phyloP scores from a whole-genome alignment of 2,797 vertebrate species.

The Lindbergichthys nudifrons region DNA sequence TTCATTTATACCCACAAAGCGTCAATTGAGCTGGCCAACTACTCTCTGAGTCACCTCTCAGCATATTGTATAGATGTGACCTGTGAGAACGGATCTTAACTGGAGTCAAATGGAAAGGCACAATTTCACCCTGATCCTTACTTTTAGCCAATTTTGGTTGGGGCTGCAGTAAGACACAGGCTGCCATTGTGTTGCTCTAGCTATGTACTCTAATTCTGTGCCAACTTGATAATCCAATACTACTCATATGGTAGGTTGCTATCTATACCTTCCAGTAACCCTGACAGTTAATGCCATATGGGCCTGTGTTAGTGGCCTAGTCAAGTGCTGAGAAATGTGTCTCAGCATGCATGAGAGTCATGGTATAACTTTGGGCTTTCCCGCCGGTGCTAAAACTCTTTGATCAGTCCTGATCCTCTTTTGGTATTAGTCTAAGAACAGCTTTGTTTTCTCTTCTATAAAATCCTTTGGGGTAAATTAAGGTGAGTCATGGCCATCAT shows the following conservation, averaged over 20 bases:
- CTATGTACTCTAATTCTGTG: constrained; percentile 24
- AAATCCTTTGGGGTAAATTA: constrained; percentile 4
- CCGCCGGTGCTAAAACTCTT: constrained; percentile 33
- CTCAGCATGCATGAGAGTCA: constrained; percentile 22
- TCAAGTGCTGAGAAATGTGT: constrained; percentile 29
- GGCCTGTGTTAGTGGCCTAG: not conserved
- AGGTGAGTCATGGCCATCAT: not conserved
- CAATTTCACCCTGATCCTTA: constrained; percentile 33
- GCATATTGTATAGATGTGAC: constrained; percentile 10
- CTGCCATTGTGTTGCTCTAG: constrained; percentile 31
- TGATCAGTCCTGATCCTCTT: constrained; percentile 53
- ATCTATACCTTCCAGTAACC: constrained; percentile 12
- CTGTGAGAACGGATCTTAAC: constrained; percentile 19
- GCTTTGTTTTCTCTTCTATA: constrained; percentile 29
- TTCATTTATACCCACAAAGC: constrained; percentile 40
- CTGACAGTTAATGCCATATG: constrained; percentile 10
- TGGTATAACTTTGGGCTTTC: constrained; percentile 16
- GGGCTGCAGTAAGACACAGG: constrained; percentile 31
- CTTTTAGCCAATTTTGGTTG: constrained; percentile 4
- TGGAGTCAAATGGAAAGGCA: constrained; percentile 24
- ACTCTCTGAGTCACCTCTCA: constrained; percentile 27
- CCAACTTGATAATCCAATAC: constrained; percentile 46
- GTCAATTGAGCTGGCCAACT: constrained; percentile 16
- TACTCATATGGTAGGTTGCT: not conserved
- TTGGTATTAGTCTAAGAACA: constrained; percentile 38